Conservation (phyloP, 2,888 invertebrate genomes). For the Microchrysa polita region DNA sequence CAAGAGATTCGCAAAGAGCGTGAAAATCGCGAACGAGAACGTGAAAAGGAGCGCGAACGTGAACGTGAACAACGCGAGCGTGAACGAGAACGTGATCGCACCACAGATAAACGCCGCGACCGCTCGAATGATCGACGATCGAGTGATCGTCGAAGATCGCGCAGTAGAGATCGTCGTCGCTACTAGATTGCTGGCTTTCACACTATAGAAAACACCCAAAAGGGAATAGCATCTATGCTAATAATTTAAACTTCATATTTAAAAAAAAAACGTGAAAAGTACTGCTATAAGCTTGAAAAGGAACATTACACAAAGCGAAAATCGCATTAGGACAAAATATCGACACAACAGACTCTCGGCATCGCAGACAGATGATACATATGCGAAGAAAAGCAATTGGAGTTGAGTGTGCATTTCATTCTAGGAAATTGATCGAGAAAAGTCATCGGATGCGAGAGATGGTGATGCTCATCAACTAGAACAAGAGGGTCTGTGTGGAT, state of each 20-base stretch:
- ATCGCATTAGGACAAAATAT: slow-evolving; percentile 9
- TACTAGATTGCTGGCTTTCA: slow-evolving; percentile 60
- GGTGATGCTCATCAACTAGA: slow-evolving; percentile 32
- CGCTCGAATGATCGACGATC: slow-evolving; percentile 60
- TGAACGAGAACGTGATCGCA: slow-evolving; percentile 55
- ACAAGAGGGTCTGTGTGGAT: slow-evolving; percentile 50
- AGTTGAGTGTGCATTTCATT: neutral
- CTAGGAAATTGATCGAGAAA: slow-evolving; percentile 20
- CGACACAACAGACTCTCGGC: neutral
- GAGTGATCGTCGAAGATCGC: slow-evolving; percentile 49
- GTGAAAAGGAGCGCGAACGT: slow-evolving; percentile 58
- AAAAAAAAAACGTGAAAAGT: neutral
- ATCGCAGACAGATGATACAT: neutral
- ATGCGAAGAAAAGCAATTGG: neutral
- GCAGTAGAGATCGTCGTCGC: slow-evolving; percentile 55
- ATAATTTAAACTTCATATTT: slow-evolving; percentile 21
- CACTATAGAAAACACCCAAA: slow-evolving; percentile 53
- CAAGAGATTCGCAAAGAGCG: slow-evolving; percentile 73
- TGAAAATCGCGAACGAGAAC: slow-evolving; percentile 60
- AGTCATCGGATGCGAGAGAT: slow-evolving; percentile 6
- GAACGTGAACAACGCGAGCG: slow-evolving; percentile 57
- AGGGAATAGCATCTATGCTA: neutral
- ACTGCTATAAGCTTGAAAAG: slow-evolving; percentile 9
- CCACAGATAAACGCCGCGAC: slow-evolving; percentile 53
- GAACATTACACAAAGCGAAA: neutral